Conservation (phyloP, 2,888 invertebrate species). For the Parnassius mnemosyne region DNA sequence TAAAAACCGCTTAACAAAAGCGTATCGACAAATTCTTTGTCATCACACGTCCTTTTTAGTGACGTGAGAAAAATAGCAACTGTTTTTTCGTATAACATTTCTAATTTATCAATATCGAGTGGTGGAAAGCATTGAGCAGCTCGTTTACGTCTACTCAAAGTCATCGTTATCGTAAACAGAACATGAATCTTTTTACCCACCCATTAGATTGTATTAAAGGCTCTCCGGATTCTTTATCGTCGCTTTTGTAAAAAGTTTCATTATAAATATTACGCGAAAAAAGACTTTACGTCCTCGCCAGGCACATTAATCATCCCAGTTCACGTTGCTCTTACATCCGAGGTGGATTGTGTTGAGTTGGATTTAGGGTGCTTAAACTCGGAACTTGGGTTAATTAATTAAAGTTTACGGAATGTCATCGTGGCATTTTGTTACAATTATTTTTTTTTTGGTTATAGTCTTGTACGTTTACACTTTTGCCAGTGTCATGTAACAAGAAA, state of each 20-base stretch:
- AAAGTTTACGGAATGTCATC: no score
- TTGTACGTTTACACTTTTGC: no score
- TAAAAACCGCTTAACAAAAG: no score
- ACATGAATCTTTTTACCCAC: not conserved
- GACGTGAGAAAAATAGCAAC: slow-evolving; percentile 7
- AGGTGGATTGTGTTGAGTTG: slow-evolving; percentile 1
- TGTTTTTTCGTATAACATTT: slow-evolving; percentile 2
- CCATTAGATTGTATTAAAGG: not conserved
- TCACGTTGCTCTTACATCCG: not conserved
- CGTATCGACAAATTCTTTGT: not conserved
- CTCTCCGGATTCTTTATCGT: not conserved
- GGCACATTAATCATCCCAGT: slow-evolving; percentile 15
- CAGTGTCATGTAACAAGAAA: no score
- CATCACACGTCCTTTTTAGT: not conserved
- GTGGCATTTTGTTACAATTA: no score
- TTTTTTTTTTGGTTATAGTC: no score
- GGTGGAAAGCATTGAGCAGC: slow-evolving; percentile 1
- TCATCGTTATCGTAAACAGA: not conserved
- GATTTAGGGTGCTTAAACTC: slow-evolving; percentile 6
- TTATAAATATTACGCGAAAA: not conserved
- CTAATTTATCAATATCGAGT: slow-evolving; percentile 14
- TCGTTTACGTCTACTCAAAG: slow-evolving; percentile 6
- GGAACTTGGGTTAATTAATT: slow-evolving; percentile 5
- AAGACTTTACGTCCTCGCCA: not conserved
- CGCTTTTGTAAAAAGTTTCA: not conserved